phyloP scores from a whole-genome alignment of 2,113 vertebrate genomes.

The Atractosteus spatula region DNA sequence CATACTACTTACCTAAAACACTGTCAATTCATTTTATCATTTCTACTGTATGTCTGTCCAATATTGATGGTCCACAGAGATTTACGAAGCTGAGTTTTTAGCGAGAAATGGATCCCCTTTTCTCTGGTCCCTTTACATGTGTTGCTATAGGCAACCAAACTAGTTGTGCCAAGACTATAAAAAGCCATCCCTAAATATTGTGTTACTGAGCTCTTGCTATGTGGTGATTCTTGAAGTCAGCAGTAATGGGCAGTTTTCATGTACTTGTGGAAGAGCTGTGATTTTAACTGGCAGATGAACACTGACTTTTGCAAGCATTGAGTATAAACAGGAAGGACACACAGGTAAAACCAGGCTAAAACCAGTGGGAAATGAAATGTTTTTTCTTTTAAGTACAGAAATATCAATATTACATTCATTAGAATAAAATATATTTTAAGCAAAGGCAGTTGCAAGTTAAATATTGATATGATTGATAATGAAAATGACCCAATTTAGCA shows the following conservation, averaged over 20 bases:
- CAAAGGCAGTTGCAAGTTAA: conserved; percentile 43
- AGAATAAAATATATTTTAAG: conserved; percentile 32
- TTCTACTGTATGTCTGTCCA: not conserved
- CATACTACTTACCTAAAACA: not conserved
- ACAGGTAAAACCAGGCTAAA: not conserved
- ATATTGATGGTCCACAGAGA: not conserved
- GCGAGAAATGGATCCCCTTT: not conserved
- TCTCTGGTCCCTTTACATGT: not conserved
- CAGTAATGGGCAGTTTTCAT: conserved; percentile 5
- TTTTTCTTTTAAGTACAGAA: not conserved
- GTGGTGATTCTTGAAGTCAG: not conserved
- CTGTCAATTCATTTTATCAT: not conserved
- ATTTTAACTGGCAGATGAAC: not conserved
- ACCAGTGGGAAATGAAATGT: not conserved
- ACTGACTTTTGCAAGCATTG: not conserved
- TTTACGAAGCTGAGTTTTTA: not conserved
- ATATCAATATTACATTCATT: not conserved
- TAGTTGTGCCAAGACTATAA: no score
- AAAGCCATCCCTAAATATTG: not conserved
- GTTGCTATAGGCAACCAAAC: conserved; percentile 11
- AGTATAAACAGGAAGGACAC: not conserved
- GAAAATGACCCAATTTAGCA: conserved; percentile 55
- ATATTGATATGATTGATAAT: conserved; percentile 46
- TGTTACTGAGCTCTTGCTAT: not conserved
- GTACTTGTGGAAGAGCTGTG: not conserved